Evolutionary conservation across 1,140 invertebrate species (phyloP).

Genomic region (Bombus terrestris): DNA sequence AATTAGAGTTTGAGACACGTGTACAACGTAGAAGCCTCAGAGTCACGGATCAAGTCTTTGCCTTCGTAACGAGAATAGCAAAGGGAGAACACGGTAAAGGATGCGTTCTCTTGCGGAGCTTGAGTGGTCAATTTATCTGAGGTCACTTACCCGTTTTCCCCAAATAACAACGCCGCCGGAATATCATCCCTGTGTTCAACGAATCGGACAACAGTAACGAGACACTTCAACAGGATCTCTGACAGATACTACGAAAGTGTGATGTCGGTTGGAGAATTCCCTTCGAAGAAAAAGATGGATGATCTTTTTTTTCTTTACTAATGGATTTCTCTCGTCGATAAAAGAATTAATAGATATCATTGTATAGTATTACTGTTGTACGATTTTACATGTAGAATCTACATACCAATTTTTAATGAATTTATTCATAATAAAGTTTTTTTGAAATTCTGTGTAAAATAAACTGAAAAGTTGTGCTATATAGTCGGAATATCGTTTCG

Average conservation of each 20-base stretch:
- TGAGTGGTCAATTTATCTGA: conserved; percentile 60
- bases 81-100: conserved; percentile 46
- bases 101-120: conserved; percentile 45
- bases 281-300: background rate
- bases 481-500: background rate
- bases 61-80: conserved; percentile 15
- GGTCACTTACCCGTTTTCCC: conserved; percentile 35
- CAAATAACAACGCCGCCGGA: conserved; percentile 44
- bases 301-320: too few relatives aligned
- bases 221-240: conserved; percentile 2
- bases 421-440: background rate
- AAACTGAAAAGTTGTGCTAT: background rate
- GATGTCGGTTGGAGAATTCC: background rate
- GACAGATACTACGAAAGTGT: background rate
- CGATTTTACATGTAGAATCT: too few relatives aligned
- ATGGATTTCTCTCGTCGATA: too few relatives aligned
- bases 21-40: background rate
- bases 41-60: conserved; percentile 57
- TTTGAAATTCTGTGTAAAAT: background rate
- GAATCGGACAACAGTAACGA: conserved; percentile 31
- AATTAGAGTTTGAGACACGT: conserved; percentile 41
- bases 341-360: too few relatives aligned
- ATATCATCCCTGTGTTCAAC: conserved; percentile 34
- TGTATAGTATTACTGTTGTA: too few relatives aligned
- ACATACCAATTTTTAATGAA: background rate